Evolutionary conservation across 64 coral and sea anemone species (phyloP).

Genomic region (Pocillopora damicornis): DNA sequence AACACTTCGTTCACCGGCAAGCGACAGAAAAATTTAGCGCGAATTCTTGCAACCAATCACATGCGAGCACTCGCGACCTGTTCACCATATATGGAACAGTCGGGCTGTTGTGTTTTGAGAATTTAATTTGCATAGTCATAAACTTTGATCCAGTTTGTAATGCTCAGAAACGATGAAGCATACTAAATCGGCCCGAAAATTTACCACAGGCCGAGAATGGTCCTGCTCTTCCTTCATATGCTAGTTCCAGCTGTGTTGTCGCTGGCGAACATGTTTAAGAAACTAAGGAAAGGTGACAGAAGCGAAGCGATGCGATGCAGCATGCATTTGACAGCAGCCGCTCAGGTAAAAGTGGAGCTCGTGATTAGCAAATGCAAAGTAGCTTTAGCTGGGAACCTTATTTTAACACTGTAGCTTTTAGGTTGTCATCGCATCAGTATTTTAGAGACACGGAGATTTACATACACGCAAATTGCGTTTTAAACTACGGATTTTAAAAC

Average conservation of each 20-base stretch:
- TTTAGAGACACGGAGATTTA: background rate
- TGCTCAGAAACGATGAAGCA: constrained; percentile 5
- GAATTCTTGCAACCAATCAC: constrained; percentile 30
- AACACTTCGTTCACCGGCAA: background rate
- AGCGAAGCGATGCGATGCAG: constrained; percentile 31
- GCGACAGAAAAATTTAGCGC: constrained; percentile 36
- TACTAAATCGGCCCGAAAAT: background rate
- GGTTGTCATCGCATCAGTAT: background rate
- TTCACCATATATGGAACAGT: constrained; percentile 2
- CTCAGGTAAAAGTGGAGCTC: constrained; percentile 24
- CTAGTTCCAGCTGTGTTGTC: constrained; percentile 5
- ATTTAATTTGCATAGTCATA: constrained; percentile 23
- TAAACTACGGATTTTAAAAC: background rate
- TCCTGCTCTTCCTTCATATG: constrained; percentile 7
- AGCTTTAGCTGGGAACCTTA: background rate
- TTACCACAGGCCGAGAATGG: constrained; percentile 16
- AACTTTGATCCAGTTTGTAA: background rate
- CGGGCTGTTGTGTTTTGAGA: background rate
- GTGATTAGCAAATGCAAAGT: background rate
- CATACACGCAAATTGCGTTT: background rate
- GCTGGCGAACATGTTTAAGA: constrained; percentile 11
- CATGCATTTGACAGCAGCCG: constrained; percentile 22
- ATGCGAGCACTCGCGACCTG: background rate
- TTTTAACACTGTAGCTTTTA: background rate
- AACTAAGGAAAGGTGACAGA: background rate